Evolutionary conservation across 2,113 vertebrate genomes (phyloP), one percentile per base, ranked within the genome.

Genomic region (Carassius gibelio): DNA sequence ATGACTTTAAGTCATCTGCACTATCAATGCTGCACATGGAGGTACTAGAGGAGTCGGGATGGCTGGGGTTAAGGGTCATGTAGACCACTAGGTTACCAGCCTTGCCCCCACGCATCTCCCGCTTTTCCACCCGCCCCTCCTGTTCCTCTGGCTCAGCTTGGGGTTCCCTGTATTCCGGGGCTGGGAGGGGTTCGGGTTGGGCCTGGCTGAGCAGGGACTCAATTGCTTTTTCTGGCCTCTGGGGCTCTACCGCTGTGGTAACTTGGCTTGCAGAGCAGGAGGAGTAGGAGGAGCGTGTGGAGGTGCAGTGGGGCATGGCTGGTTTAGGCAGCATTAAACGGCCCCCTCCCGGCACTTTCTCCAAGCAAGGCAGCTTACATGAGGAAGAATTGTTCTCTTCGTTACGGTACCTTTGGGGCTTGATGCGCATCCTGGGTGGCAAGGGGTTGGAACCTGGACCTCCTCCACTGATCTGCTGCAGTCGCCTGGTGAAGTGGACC

Each of bases 331-430:
- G 94, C 92, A 94, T 92, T 94, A 96, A 95, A 84, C 79, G 80
- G 75, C 87, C 89, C 94, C 94, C 93, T 83, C 95, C 96, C 90
- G 93, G 94, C 91, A 95, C 93, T 93, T 95, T 96, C 93, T 97
- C 96, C 90, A 96, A 95, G 93, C 95, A 95, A 74, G 94, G 88
- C 23, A 94, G 94, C 94, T 96, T 96, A 94, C 96, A 93, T 86
- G 96, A 91, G 85, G 96, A 96, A 89, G 96, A 96, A 92, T 96
- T 95, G 85, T 96, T 96, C 72, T 99, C 97, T 88, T 99, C 98
- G 15, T 98, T 98, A 90, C 98, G 96, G 83, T 99, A 99, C 93
- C 98, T 95, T 93, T 99, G 98, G 23, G 98, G 98, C 94, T 99
- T 99, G 85, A 99, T 95, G 21, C 98, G 97, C 91, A 98, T 96